Base-by-base conservation (phyloP, 1,140 invertebrate species). In the Mycetomoellerius zeteki region DNA sequence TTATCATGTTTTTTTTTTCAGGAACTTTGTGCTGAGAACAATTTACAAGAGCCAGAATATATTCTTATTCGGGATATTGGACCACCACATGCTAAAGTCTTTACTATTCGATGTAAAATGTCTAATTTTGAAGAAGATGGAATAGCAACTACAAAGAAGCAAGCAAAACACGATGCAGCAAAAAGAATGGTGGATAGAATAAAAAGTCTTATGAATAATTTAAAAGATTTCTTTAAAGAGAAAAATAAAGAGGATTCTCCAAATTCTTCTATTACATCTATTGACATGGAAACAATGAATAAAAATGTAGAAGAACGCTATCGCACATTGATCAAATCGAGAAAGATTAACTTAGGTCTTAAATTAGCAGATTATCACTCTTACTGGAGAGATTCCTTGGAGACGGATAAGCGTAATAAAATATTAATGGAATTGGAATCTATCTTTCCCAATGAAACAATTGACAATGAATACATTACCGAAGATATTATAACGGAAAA, bases 11-110 rank as follows among this genome's bases (percentile, higher is more conserved):
- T 19, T 92, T 86, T 30, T 19, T 92, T 95, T n/a, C 85, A 95
- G 91, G 94, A 95, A 54, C 92, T 97, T 3, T 98, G 97, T 90
- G 94, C 96, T 78, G 96, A 96, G 85, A 96, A 97, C 88, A 96
- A 96, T 85, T 95, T 97, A 72, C 95, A 96, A 19, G 95, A 96
- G 7, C 97, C 97, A 7, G 93, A 94, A 16, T 98, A 97, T 93
- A 94, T 96, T 37, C 96, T 96, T 62, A 93, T 96, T n/a, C 95
- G 95, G 6, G 97, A 97, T 90, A 96, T 97, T 88, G 97, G 97
- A n/a, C 96, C 97, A 33, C 96, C 97, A 10, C 97, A 97, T 93
- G 96, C 96, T 27, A 96, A 97, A 93, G 94, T 96, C 56, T 97
- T 97, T 91, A 97, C 97, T 16, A 96, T 97, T 90, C 94, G 96